A percentile compares a stretch with the other conserved stretches of the same genome.
phyloP scores from a whole-genome alignment of 1,140 invertebrate species.

The Dinoponera quadriceps region DNA sequence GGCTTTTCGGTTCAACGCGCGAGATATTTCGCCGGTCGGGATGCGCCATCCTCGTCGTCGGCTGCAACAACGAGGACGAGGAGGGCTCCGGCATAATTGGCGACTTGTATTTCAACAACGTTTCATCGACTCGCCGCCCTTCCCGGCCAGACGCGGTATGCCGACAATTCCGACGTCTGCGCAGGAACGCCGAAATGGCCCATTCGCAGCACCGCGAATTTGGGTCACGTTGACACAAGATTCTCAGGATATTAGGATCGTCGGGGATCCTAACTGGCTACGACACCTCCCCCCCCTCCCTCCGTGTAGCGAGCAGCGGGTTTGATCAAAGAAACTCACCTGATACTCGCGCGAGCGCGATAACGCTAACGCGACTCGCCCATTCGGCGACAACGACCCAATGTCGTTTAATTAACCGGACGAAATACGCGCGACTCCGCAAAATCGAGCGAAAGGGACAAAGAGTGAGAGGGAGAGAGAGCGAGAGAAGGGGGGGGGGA shows the following conservation, averaged over 20 bases:
- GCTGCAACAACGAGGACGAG: conserved; percentile 7
- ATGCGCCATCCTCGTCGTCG: not conserved
- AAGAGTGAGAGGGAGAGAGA: too few species aligned
- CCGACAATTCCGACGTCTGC: conserved; percentile 47
- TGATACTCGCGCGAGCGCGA: too few species aligned
- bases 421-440: not conserved
- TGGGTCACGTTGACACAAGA: conserved; percentile 54
- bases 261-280: not conserved
- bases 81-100: conserved; percentile 29
- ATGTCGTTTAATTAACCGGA: conserved; percentile 4
- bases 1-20: not conserved
- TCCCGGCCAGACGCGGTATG: conserved; percentile 39
- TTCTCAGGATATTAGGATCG: conserved; percentile 54
- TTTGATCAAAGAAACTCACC: not conserved
- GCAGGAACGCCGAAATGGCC: conserved; percentile 22
- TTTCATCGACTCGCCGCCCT: not conserved
- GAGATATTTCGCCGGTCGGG: conserved; percentile 28
- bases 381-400: not conserved
- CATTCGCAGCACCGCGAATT: conserved; percentile 37
- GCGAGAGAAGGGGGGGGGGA: too few species aligned
- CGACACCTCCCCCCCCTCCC: too few species aligned
- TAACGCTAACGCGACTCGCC: not conserved
- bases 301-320: not conserved
- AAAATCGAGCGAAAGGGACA: too few species aligned
- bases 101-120: conserved; percentile 37